These are phyloP conservation scores for Sisor rabdophorus DNA, from an alignment of 2,113 vertebrate species.

Conservation along the genomic window DNA sequence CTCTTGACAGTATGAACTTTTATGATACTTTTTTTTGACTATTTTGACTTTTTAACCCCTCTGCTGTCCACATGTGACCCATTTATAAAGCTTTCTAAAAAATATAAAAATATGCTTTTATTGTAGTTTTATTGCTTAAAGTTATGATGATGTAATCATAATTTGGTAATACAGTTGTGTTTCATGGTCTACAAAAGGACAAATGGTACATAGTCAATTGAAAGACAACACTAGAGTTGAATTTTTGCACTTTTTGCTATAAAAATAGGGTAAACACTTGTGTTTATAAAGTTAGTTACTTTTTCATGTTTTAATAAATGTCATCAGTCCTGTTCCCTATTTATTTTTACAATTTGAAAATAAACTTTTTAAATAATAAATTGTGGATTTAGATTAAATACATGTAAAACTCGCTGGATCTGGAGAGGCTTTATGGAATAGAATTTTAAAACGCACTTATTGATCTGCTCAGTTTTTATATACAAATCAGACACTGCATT, in stretches of 20 bases:
- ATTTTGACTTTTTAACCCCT: no score
- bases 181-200: not conserved
- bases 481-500: constrained; percentile 53
- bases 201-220: not conserved
- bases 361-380: no score
- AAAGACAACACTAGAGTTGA: not conserved
- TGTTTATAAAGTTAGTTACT: not conserved
- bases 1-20: not conserved
- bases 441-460: constrained; percentile 57
- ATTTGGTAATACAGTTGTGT: no score
- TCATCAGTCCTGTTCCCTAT: no score
- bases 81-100: no score
- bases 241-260: not conserved
- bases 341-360: no score
- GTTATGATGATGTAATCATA: no score
- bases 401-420: constrained; percentile 36
- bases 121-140: no score
- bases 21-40: no score
- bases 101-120: no score
- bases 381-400: constrained; percentile 56
- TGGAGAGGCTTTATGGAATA: constrained; percentile 49
- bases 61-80: no score
- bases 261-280: not conserved
- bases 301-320: no score
- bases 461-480: constrained; percentile 62